Evolutionary conservation across 2,888 invertebrate genomes (phyloP).

Genomic region (Cybosia mesomella): DNA sequence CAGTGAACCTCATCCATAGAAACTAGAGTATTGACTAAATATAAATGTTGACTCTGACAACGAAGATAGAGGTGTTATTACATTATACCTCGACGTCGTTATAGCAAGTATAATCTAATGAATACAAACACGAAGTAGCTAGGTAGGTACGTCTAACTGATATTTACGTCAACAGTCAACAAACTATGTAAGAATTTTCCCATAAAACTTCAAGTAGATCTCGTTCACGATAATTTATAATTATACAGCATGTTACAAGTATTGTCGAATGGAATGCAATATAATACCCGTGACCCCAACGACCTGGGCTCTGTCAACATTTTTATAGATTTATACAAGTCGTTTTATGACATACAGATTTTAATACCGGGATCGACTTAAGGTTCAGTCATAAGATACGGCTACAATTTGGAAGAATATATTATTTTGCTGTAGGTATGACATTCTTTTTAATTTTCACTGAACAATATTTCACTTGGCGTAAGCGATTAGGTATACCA

Average conservation of each 20-base stretch:
- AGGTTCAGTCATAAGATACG: not conserved
- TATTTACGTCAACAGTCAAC: constrained; percentile 41
- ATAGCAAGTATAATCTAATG: constrained; percentile 13
- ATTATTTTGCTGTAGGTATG: not conserved
- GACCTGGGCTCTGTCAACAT: constrained; percentile 60
- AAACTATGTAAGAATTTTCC: constrained; percentile 51
- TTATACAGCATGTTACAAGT: constrained; percentile 48
- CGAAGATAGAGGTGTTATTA: not conserved
- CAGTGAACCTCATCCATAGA: constrained; percentile 27
- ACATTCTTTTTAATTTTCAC: not conserved
- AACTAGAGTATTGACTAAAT: constrained; percentile 44
- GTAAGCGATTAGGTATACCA: not conserved
- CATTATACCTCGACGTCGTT: not conserved
- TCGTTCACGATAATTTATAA: constrained; percentile 50
- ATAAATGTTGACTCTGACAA: constrained; percentile 11
- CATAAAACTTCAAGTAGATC: constrained; percentile 55
- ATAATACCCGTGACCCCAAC: constrained; percentile 55
- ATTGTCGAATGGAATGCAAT: constrained; percentile 59
- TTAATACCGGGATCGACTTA: constrained; percentile 36
- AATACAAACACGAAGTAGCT: constrained; percentile 18
- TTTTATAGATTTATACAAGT: constrained; percentile 62
- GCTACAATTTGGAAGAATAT: not conserved
- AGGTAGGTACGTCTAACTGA: constrained; percentile 13
- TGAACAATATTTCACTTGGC: not conserved
- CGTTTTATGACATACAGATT: constrained; percentile 58